These are phyloP conservation scores for Lithobius niger DNA, from an alignment of 1,140 invertebrate species.

Conservation along the genomic window DNA sequence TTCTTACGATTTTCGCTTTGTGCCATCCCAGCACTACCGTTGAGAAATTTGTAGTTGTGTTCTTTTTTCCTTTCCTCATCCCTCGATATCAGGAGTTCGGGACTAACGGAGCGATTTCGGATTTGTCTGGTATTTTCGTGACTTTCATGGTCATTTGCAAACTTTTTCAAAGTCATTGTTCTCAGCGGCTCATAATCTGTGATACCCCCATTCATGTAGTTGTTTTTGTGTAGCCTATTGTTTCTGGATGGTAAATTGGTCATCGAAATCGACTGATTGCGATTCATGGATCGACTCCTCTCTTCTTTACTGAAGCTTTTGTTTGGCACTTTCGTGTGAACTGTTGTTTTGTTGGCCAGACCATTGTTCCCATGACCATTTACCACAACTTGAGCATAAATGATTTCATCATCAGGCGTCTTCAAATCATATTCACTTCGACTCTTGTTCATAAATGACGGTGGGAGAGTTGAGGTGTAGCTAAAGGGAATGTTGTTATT, in stretches of 20 bases:
- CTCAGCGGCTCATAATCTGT: too few species aligned
- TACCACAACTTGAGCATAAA: constrained; percentile 6
- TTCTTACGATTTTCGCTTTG: too few species aligned
- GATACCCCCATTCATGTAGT: too few species aligned
- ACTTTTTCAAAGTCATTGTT: too few species aligned
- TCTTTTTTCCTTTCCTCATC: too few species aligned
- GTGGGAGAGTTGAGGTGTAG: neutral
- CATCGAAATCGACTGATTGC: neutral
- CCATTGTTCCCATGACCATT: neutral
- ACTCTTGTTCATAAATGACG: neutral
- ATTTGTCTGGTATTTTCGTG: too few species aligned
- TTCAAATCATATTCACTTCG: constrained; percentile 5
- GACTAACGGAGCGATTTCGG: too few species aligned
- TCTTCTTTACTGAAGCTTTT: neutral
- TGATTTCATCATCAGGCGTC: neutral
- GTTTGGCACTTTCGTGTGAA: constrained; percentile 7
- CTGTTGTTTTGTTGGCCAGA: neutral
- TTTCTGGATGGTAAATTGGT: neutral
- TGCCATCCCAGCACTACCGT: too few species aligned
- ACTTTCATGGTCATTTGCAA: too few species aligned
- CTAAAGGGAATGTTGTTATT: constrained; percentile 7
- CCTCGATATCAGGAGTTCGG: too few species aligned
- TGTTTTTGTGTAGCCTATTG: too few species aligned
- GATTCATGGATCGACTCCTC: neutral
- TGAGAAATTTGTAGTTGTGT: too few species aligned